A percentile compares a stretch with the other conserved stretches of the same genome.
Conservation (phyloP, 2,888 invertebrate species). For the Thera britannica region DNA sequence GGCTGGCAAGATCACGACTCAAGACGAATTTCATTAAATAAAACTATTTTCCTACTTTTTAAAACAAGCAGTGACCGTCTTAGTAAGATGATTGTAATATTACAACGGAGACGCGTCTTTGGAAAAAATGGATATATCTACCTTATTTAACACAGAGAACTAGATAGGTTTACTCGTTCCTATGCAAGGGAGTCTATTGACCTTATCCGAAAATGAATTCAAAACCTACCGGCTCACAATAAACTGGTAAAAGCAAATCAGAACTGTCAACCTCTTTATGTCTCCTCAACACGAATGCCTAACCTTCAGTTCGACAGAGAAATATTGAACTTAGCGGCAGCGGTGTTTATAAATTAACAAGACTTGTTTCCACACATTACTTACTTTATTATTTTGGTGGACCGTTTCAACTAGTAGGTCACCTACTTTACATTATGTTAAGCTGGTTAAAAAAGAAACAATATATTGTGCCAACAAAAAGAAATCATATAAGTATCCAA, state of each 20-base stretch:
- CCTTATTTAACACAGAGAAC: no score
- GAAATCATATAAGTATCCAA: not conserved
- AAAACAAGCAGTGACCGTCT: not conserved
- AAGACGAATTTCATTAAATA: no score
- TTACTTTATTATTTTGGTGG: not conserved
- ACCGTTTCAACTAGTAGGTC: not conserved
- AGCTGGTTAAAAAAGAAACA: no score
- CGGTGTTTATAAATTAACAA: constrained; percentile 29
- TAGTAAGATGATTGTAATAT: not conserved
- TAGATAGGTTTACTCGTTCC: not conserved
- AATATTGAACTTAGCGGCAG: constrained; percentile 39
- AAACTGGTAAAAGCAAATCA: constrained; percentile 40
- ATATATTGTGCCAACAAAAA: no score
- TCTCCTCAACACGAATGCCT: constrained; percentile 43
- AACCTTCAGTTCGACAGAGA: constrained; percentile 40
- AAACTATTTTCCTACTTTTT: no score
- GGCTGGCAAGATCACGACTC: no score
- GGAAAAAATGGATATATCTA: not conserved
- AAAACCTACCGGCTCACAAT: constrained; percentile 28
- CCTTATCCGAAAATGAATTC: constrained; percentile 26
- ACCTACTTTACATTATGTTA: not conserved
- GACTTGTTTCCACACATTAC: constrained; percentile 7
- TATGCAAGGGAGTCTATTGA: constrained; percentile 13
- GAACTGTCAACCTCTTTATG: constrained; percentile 44
- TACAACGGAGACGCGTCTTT: not conserved